Base-by-base conservation (phyloP, 2,888 invertebrate genomes). In the Trissolcus brochymenae region DNA sequence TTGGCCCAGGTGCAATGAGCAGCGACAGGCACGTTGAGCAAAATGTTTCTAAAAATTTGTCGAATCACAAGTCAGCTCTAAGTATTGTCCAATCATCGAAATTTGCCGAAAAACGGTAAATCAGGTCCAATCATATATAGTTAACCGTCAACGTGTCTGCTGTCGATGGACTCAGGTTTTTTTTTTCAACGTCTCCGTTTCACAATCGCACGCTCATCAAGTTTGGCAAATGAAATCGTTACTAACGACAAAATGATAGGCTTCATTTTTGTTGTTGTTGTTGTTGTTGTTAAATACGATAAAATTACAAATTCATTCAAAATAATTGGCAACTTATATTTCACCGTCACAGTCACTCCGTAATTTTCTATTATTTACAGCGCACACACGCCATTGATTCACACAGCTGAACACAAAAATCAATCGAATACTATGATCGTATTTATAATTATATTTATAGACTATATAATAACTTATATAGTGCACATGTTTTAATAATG, bases 291-390 rank as follows among this genome's bases (percentile, higher is more conserved):
- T 64, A 9, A 49, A 66, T 70, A 72, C 65, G n/a, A 21, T 59
- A 67, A 54, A 61, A 64, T 65, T 35, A 35, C 35, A 35, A 73
- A 41, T 55, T 4, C 66, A 16, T 56, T 50, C 7, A 21, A 67
- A 77, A 51, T 59, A 57, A 79, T 75, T 61, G 75, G 71, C 65
- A 76, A 79, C 70, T 73, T 57, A 74, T 68, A 67, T 41, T 41
- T 51, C 68, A 50, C 51, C 35, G 49, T 57, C 79, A 25, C 82
- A 79, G 78, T 66, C 81, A 77, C 66, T 79, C 81, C 77, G 60
- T 81, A 82, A 80, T 79, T 84, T 78, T 74, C 81, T 81, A 82
- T 81, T 84, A 84, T 84, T 80, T 84, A 84, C 83, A 84, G 65
- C 78, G 46, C 78, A 76, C 71, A 70, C 73, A 46, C 60, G 51